Percentiles rank a stretch among this genome's conserved stretches.
These are phyloP conservation scores for Eulemur albifrons DNA, from an alignment of 2,797 vertebrate species.

Conservation along the genomic window DNA sequence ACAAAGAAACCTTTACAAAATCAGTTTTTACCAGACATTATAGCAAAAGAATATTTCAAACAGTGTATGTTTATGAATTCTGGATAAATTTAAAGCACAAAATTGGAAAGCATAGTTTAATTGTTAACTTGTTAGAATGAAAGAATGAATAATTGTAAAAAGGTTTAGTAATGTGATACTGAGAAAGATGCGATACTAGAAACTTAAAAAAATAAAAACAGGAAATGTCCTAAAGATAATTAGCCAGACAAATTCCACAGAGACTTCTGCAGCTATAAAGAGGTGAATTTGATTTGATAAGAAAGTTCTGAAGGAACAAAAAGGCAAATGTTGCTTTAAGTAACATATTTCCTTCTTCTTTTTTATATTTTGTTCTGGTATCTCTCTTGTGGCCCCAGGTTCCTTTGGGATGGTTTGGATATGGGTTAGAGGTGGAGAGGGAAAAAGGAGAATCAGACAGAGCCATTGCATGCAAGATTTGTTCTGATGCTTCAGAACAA, in stretches of 20 bases:
- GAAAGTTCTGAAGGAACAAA: background rate
- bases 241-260: constrained; percentile 8
- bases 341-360: background rate
- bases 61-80: background rate
- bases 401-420: background rate
- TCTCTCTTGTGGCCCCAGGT: background rate
- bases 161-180: background rate
- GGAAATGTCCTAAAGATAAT: background rate
- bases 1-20: constrained; percentile 34
- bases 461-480: background rate
- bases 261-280: background rate
- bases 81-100: constrained; percentile 27
- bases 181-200: background rate
- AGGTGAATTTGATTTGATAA: background rate
- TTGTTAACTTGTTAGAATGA: constrained; percentile 51
- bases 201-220: background rate
- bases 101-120: constrained; percentile 53
- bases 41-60: constrained; percentile 27
- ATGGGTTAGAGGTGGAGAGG: background rate
- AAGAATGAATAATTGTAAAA: background rate
- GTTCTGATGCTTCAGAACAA: background rate
- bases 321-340: background rate
- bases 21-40: background rate
- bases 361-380: background rate
- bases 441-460: background rate